A percentile compares a stretch with the other conserved stretches of the same genome.
These are phyloP conservation scores for Leistus spinibarbis DNA, from an alignment of 2,888 invertebrate species.

Conservation along the genomic window DNA sequence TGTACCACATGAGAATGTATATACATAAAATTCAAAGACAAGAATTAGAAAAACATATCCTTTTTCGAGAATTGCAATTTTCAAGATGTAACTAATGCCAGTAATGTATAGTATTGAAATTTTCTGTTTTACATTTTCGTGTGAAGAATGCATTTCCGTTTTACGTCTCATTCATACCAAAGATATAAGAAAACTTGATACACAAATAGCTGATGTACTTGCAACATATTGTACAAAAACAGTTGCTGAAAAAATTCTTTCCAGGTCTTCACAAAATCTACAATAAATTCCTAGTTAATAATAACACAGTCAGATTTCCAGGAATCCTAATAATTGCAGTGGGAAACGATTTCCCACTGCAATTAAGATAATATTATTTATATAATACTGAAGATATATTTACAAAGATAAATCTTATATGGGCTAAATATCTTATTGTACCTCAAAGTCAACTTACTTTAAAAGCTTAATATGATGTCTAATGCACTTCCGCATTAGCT, in stretches of 20 bases:
- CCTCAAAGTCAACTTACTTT: too few species aligned
- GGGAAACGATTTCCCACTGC: background rate
- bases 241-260: conserved; percentile 20
- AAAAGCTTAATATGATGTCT: conserved; percentile 22
- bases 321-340: too few species aligned
- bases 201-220: conserved; percentile 29
- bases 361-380: background rate
- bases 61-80: too few species aligned
- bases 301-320: too few species aligned
- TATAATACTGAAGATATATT: background rate
- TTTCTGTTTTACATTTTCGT: background rate
- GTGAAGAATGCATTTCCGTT: background rate
- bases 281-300: background rate
- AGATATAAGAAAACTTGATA: conserved; percentile 32
- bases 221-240: conserved; percentile 27
- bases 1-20: background rate
- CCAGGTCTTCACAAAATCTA: conserved; percentile 26
- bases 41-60: too few species aligned
- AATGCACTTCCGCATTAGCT: conserved; percentile 16
- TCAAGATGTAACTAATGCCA: too few species aligned
- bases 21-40: too few species aligned
- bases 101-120: too few species aligned
- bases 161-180: conserved; percentile 11
- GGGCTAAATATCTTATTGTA: too few species aligned
- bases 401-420: too few species aligned